A percentile compares a stretch with the other conserved stretches of the same genome.
Evolutionary conservation across 2,797 vertebrate species (phyloP).

Genomic region (Argyrosomus regius): DNA sequence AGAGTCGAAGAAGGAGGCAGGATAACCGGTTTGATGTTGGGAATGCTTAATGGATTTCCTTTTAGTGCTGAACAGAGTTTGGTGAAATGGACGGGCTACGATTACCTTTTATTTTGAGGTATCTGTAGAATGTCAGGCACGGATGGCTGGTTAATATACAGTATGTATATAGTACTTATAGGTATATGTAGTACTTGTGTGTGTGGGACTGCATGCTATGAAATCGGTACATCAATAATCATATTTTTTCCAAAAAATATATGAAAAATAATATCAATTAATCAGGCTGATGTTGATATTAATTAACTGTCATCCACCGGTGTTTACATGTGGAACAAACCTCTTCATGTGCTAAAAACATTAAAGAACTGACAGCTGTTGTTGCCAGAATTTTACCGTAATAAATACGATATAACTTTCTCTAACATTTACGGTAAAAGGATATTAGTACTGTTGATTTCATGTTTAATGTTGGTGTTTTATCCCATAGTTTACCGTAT

Average conservation of each 20-base stretch:
- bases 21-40: constrained; percentile 20
- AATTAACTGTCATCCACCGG: background rate
- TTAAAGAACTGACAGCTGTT: no score
- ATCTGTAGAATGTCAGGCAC: constrained; percentile 33
- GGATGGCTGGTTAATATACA: background rate
- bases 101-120: constrained; percentile 44
- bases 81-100: constrained; percentile 20
- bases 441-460: no score
- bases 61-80: constrained; percentile 41
- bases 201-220: background rate
- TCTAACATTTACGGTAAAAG: no score
- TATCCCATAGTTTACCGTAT: no score
- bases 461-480: no score
- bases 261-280: background rate
- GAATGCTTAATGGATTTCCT: constrained; percentile 25
- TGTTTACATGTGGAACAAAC: background rate
- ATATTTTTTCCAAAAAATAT: background rate
- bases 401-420: no score
- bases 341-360: background rate
- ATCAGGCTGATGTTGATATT: background rate
- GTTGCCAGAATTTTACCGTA: no score
- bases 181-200: background rate
- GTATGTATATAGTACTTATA: background rate
- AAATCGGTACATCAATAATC: background rate
- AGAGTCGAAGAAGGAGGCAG: constrained; percentile 27